These are phyloP conservation scores for Vicugna pacos DNA, from an alignment of 2,113 vertebrate species.

Conservation along the genomic window DNA sequence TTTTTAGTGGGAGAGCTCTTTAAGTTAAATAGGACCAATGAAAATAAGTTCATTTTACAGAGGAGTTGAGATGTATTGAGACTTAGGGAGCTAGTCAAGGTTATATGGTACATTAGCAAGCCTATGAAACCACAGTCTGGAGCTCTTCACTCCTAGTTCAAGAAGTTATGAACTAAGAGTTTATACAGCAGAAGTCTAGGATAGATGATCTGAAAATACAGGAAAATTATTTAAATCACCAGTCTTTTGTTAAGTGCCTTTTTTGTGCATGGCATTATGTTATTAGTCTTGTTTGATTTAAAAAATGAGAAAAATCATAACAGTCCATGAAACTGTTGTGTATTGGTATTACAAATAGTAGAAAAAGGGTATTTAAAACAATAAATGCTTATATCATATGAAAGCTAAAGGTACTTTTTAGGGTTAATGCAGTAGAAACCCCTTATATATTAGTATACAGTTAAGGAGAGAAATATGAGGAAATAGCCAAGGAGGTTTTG, in stretches of 20 bases:
- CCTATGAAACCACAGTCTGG: neutral
- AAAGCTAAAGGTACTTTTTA: constrained; percentile 46
- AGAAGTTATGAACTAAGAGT: constrained; percentile 15
- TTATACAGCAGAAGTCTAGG: neutral
- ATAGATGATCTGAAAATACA: constrained; percentile 13
- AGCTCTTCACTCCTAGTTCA: constrained; percentile 44
- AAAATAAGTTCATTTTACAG: constrained; percentile 19
- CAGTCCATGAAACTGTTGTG: neutral
- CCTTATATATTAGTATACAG: neutral
- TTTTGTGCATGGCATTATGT: constrained; percentile 15
- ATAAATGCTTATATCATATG: neutral
- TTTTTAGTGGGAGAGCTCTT: neutral
- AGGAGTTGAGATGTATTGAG: constrained; percentile 8
- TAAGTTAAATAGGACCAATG: neutral
- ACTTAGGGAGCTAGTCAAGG: constrained; percentile 28
- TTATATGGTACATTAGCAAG: neutral
- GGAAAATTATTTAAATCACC: neutral
- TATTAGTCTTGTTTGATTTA: constrained; percentile 54
- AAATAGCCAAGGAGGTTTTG: neutral
- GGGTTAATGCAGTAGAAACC: neutral
- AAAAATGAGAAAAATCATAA: constrained; percentile 37
- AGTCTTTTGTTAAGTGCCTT: neutral
- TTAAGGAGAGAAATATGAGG: neutral
- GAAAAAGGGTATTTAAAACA: constrained; percentile 1
- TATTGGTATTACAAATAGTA: neutral